Percentiles rank a stretch among this genome's conserved stretches.
phyloP scores from a whole-genome alignment of 53 echinoderm and acorn worm genomes.

The Crossaster papposus region DNA sequence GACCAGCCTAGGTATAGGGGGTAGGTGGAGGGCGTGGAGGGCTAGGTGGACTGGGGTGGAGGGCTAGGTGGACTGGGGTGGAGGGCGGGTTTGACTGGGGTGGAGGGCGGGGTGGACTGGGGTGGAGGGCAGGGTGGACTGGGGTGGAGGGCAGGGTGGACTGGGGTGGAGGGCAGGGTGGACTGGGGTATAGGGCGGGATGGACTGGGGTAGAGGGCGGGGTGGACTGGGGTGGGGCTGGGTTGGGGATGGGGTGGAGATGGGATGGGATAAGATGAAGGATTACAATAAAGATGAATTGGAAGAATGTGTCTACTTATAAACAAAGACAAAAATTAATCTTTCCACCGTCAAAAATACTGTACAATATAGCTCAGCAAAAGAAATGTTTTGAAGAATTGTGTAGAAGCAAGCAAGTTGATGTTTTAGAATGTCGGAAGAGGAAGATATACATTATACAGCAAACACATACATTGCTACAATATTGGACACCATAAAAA shows the following conservation, averaged over 20 bases:
- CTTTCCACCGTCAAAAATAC: not conserved
- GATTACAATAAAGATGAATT: not conserved
- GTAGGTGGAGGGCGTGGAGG: not conserved
- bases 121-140: too few relatives aligned
- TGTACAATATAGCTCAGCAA: not conserved
- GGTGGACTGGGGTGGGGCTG: not conserved
- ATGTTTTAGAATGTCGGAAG: not conserved
- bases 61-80: too few relatives aligned
- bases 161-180: too few relatives aligned
- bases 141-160: too few relatives aligned
- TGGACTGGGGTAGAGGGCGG: not conserved
- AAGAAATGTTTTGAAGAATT: not conserved
- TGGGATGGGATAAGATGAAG: too few relatives aligned
- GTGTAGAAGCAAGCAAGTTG: not conserved
- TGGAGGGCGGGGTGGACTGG: too few relatives aligned
- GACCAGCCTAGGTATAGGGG: too few relatives aligned
- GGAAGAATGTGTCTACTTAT: not conserved
- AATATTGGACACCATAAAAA: conserved; percentile 2
- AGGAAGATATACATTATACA: not conserved
- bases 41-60: not conserved
- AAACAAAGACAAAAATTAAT: not conserved
- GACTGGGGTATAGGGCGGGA: too few relatives aligned
- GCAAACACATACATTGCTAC: not conserved
- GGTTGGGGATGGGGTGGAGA: not conserved
- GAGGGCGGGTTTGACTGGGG: too few relatives aligned